Evolutionary conservation across 2,888 invertebrate species (phyloP), one percentile per base, ranked within the genome.

Genomic region (Teinopalpus imperialis): DNA sequence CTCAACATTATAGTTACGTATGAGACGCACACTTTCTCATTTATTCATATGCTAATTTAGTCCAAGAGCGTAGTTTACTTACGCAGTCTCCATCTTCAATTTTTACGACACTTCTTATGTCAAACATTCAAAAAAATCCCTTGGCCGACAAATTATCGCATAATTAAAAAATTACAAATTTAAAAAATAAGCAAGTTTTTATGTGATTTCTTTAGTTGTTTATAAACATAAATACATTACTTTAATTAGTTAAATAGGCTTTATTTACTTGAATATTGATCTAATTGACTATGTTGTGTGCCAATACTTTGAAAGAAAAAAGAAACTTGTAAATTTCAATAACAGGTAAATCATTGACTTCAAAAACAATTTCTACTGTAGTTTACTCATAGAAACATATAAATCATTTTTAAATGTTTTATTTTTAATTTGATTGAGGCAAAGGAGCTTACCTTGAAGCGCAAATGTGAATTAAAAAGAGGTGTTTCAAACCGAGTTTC

Each of bases 371-470:
- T n/a, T 27, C 14, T 24, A 14, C n/a, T 24, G 35, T 9, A 20
- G 2, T 10, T 12, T 26, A 9, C 9, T 27, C 20, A 10, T 39
- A 39, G 20, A 30, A 24, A 8, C 26, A 2, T 32, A 32, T 42
- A 24, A 18, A 4, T 34, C 13, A 43, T 4, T 20, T 9, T 36
- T 23, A 9, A 30, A 9, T 10, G 24, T 37, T 37, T 43, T 37
- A n/a, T 37, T 37, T 37, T 30, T 21, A 14, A 29, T 30, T 24
- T 26, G 26, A 26, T 24, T 13, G 18, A 10, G 10, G 8, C 10
- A 32, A 32, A 39, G 32, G 12, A 26, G 44, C 26, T 44, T 32
- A 20, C 44, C 44, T 44, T 44, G 44, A 32, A 2, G 6, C n/a
- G 18, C 32, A 32, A 31, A 31, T 12, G 26, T n/a, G 9, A 26